Conservation (phyloP, 1,140 invertebrate genomes). For the Dryas iulia region DNA sequence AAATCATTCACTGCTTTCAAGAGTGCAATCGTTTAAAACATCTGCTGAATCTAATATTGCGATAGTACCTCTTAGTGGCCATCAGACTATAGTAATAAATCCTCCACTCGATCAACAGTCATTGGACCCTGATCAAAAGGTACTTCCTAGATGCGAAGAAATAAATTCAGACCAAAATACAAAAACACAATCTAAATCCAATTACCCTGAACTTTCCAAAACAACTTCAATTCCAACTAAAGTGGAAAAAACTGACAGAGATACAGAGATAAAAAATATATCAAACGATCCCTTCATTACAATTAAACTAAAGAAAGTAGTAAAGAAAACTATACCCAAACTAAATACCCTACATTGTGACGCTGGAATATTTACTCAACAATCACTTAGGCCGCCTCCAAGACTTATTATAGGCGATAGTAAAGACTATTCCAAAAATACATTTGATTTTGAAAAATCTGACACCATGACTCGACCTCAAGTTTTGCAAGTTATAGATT, state of each 20-base stretch:
- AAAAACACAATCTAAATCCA: background rate
- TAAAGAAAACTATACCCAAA: slow-evolving; percentile 69
- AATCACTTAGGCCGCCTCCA: slow-evolving; percentile 65
- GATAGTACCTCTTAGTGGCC: slow-evolving; percentile 75
- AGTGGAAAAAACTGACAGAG: slow-evolving; percentile 15
- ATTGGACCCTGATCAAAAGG: slow-evolving; percentile 8
- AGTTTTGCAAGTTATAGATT: slow-evolving; percentile 81
- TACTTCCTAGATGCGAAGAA: background rate
- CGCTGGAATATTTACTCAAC: slow-evolving; percentile 50
- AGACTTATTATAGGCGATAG: slow-evolving; percentile 73
- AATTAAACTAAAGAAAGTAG: slow-evolving; percentile 74
- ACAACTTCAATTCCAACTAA: background rate
- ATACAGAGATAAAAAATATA: slow-evolving; percentile 18
- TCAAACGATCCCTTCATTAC: slow-evolving; percentile 67
- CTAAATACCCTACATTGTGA: slow-evolving; percentile 64
- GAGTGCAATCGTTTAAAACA: slow-evolving; percentile 74
- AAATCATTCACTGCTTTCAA: slow-evolving; percentile 59
- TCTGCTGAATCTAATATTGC: slow-evolving; percentile 70
- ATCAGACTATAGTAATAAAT: slow-evolving; percentile 78
- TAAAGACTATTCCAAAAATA: slow-evolving; percentile 40
- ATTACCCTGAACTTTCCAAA: background rate
- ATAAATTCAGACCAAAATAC: background rate
- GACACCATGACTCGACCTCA: slow-evolving; percentile 81
- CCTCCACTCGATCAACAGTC: slow-evolving; percentile 57
- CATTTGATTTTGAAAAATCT: slow-evolving; percentile 33